Conservation (phyloP, 2,888 invertebrate species). For the Noctua janthina region DNA sequence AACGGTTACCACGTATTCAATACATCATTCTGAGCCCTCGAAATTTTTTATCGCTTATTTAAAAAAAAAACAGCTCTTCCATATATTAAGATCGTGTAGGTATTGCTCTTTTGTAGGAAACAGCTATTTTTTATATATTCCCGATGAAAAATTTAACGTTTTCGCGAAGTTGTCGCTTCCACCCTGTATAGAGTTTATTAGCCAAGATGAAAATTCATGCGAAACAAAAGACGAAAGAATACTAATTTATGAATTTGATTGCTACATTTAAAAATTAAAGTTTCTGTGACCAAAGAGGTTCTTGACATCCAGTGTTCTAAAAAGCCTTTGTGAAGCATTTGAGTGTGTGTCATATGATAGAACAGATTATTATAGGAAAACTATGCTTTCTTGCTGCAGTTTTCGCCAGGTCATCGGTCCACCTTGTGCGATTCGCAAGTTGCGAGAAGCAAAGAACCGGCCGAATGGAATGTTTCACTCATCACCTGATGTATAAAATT, state of each 20-base stretch:
- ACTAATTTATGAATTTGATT: not conserved
- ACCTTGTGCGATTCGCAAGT: not conserved
- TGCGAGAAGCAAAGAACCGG: not conserved
- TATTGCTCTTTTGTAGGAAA: too few relatives aligned
- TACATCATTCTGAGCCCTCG: too few relatives aligned
- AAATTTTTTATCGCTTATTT: too few relatives aligned
- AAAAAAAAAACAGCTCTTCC: too few relatives aligned
- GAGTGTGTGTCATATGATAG: not conserved
- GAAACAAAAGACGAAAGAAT: not conserved
- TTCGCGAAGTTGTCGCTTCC: too few relatives aligned
- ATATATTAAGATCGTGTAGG: too few relatives aligned
- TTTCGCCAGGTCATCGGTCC: not conserved
- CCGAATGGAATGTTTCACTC: not conserved
- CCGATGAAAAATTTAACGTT: too few relatives aligned
- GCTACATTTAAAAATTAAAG: not conserved
- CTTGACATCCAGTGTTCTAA: not conserved
- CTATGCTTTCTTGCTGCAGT: not conserved
- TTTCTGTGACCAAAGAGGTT: not conserved
- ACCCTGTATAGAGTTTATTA: not conserved
- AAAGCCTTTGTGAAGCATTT: not conserved
- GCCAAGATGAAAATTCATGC: not conserved
- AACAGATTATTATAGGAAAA: not conserved
- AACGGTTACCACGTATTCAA: too few relatives aligned
- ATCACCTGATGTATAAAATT: not conserved
- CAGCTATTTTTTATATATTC: too few relatives aligned